These are phyloP conservation scores for Serrognathus titanus DNA, from an alignment of 2,888 invertebrate genomes.

Conservation along the genomic window DNA sequence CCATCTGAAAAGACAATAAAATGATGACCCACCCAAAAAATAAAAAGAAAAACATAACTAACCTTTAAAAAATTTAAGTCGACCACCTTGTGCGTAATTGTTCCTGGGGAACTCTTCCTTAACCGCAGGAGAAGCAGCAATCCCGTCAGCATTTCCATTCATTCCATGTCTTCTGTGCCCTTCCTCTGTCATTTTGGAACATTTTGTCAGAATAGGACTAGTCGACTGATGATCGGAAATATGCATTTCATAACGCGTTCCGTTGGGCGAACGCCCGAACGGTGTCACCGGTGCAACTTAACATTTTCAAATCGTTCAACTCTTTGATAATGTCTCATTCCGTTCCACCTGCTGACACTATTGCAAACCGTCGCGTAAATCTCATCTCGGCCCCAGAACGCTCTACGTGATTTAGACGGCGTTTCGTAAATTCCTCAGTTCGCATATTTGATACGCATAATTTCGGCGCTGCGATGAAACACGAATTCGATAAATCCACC, in stretches of 20 bases:
- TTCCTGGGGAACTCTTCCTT: constrained; percentile 49
- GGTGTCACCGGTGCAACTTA: constrained; percentile 53
- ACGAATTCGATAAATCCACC: constrained; percentile 31
- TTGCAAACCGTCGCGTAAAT: constrained; percentile 33
- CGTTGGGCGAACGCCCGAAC: constrained; percentile 44
- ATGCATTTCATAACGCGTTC: constrained; percentile 64
- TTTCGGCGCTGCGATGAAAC: constrained; percentile 3
- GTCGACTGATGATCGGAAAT: constrained; percentile 54
- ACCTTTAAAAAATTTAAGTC: constrained; percentile 78
- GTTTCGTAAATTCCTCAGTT: constrained; percentile 7
- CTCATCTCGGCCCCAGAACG: constrained; percentile 28
- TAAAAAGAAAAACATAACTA: constrained; percentile 38
- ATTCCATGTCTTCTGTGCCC: constrained; percentile 68
- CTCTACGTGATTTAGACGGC: constrained; percentile 6
- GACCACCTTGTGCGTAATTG: constrained; percentile 60
- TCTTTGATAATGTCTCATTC: constrained; percentile 35
- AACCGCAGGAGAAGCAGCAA: constrained; percentile 9
- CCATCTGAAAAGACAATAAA: constrained; percentile 63
- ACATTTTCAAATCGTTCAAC: constrained; percentile 47
- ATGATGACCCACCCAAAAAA: constrained; percentile 10
- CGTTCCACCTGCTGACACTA: constrained; percentile 47
- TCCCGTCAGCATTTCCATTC: constrained; percentile 63
- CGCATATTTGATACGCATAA: constrained; percentile 15
- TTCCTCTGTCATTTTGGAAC: constrained; percentile 65
- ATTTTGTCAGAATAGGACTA: constrained; percentile 69